These are phyloP conservation scores for Hoplostethus atlanticus DNA, from an alignment of 2,797 vertebrate species.

Conservation along the genomic window DNA sequence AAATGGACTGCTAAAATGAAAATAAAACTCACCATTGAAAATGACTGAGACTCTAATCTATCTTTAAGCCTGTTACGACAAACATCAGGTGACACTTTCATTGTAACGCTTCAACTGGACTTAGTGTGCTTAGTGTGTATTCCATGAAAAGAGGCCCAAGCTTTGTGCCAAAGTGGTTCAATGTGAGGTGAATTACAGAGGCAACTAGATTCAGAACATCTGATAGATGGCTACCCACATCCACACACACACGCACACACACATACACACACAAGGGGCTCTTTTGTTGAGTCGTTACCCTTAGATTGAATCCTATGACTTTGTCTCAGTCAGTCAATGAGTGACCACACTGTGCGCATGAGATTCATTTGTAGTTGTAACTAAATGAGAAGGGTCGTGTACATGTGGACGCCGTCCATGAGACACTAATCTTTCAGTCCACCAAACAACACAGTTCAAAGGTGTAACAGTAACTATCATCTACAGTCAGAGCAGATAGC, in stretches of 20 bases:
- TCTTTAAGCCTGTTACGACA: too few species aligned
- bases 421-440: slow-evolving; percentile 32
- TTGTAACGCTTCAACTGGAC: too few species aligned
- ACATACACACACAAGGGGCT: slow-evolving; percentile 2
- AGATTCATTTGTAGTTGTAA: slow-evolving; percentile 55
- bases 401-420: slow-evolving; percentile 26
- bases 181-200: slow-evolving; percentile 24
- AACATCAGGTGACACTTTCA: too few species aligned
- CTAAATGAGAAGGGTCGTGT: slow-evolving; percentile 29
- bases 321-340: slow-evolving; percentile 60
- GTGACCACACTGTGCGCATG: slow-evolving; percentile 68
- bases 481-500: neutral
- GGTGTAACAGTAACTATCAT: neutral
- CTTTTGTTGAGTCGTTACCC: slow-evolving; percentile 13
- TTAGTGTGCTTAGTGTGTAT: too few species aligned
- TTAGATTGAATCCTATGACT: slow-evolving; percentile 64
- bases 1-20: too few species aligned
- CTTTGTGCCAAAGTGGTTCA: neutral
- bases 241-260: slow-evolving; percentile 12
- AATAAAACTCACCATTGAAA: too few species aligned
- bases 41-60: too few species aligned
- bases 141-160: neutral
- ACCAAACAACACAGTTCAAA: neutral
- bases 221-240: slow-evolving; percentile 17
- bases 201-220: slow-evolving; percentile 16